Base-by-base conservation (phyloP, 2,113 vertebrate species). In the Maccullochella peelii region DNA sequence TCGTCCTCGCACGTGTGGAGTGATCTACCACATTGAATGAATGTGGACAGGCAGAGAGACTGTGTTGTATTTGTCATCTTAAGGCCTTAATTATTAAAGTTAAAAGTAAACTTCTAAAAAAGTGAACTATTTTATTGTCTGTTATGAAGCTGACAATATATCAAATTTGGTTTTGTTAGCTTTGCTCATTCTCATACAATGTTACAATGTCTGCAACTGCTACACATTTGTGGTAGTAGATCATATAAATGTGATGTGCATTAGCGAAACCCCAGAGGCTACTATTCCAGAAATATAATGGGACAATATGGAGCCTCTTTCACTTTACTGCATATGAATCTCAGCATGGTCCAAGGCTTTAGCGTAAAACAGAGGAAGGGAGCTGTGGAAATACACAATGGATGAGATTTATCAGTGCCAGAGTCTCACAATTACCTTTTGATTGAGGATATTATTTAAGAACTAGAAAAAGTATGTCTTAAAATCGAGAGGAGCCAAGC, bases 221-320 rank as follows among this genome's bases (percentile, higher is more conserved):
- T 49, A 18, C 40, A 72, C 11, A 6, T 80, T 58, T 80, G 52
- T 80, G n/a, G 47, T 58, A 47, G 25, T 62, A 58, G 6, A 76
- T 76, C 36, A 57, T 30, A 57, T 21, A 52, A 66, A 80, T 76
- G 72, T 80, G 85, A 73, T 69, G 55, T 50, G 55, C 7, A 73
- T 83, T 55, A 79, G n/a, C 8, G 33, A 40, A 83, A 65, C 70
- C 72, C 76, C 54, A 36, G 52, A 84, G 75, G 71, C 44, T 36
- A 52, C 47, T 79, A 33, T 57, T 61, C n/a, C 21, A 67, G 14
- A 33, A 18, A 50, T 76, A 65, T 65, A 77, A 55, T 10, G 44
- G n/a, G 74, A 77, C 70, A 14, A 72, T 69, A 55, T 76, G 54
- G 58, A 55, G 11, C 27, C 65, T 72, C 20, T 68, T 87, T 73